Conservation (phyloP, 2,888 invertebrate species). For the Geophilus truncorum region DNA sequence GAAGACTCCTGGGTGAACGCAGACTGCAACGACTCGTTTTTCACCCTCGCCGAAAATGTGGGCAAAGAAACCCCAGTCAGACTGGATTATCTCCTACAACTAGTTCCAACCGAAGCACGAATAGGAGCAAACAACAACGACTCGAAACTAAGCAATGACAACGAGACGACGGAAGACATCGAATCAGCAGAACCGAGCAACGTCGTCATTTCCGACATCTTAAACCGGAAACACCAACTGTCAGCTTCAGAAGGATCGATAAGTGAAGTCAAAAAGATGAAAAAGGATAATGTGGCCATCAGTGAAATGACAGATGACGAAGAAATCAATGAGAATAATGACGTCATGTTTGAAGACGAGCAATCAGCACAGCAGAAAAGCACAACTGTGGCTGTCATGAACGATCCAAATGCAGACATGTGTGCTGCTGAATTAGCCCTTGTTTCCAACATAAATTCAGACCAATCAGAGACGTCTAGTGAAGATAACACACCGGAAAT, state of each 20-base stretch:
- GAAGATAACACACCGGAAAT: slow-evolving; percentile 1
- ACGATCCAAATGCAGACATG: not conserved
- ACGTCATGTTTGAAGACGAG: not conserved
- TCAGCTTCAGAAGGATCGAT: slow-evolving; percentile 7
- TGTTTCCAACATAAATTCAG: not conserved
- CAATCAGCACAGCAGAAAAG: not conserved
- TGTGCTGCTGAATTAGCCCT: not conserved
- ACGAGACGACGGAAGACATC: too few species aligned
- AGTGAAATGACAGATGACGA: not conserved
- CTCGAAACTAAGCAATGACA: not conserved
- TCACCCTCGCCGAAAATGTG: slow-evolving; percentile 77
- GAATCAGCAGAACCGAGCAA: too few species aligned
- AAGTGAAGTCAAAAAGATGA: not conserved
- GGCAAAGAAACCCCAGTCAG: slow-evolving; percentile 87
- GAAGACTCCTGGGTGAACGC: slow-evolving; percentile 96
- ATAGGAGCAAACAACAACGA: not conserved
- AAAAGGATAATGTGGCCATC: not conserved
- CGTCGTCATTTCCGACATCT: not conserved
- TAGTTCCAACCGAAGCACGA: slow-evolving; percentile 59
- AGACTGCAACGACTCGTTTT: slow-evolving; percentile 71
- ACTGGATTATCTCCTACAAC: slow-evolving; percentile 73
- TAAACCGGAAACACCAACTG: not conserved
- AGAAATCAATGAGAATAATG: not conserved
- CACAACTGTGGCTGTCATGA: not conserved
- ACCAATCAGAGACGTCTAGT: not conserved